phyloP scores from a whole-genome alignment of 2,888 invertebrate species.

The Himalopsyche tibetana region DNA sequence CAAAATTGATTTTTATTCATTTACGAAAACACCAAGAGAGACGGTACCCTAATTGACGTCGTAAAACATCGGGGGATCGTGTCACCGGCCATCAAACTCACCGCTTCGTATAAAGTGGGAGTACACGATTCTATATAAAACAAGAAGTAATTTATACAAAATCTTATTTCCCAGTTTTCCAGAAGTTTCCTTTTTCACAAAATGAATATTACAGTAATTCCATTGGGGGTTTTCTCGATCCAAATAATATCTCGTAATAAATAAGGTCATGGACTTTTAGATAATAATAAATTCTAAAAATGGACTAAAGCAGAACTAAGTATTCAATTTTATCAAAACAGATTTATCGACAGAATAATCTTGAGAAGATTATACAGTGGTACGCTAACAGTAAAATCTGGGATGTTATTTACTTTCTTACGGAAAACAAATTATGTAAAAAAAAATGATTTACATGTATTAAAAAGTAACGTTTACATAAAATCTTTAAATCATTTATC shows the following conservation, averaged over 20 bases:
- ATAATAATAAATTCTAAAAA: no score
- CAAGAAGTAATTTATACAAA: conserved; percentile 19
- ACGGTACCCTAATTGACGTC: neutral
- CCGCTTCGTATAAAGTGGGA: conserved; percentile 23
- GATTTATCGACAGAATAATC: no score
- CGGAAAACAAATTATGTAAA: no score
- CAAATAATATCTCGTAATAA: neutral
- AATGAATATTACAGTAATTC: conserved; percentile 5
- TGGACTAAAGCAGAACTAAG: no score
- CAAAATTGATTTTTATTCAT: conserved; percentile 62
- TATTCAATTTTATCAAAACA: no score
- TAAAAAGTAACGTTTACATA: neutral
- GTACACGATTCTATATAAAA: conserved; percentile 19
- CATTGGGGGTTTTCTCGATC: neutral
- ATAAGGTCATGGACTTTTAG: neutral
- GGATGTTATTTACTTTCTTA: no score
- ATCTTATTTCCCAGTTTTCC: neutral
- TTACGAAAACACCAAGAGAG: conserved; percentile 43
- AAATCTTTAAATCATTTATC: neutral
- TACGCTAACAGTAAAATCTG: no score
- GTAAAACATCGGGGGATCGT: conserved; percentile 42
- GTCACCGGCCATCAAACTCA: conserved; percentile 44
- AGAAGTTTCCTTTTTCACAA: neutral
- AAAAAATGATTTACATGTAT: no score
- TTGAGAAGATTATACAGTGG: no score